Conservation (phyloP, 2,888 invertebrate genomes). For the Macrophya alboannulata region DNA sequence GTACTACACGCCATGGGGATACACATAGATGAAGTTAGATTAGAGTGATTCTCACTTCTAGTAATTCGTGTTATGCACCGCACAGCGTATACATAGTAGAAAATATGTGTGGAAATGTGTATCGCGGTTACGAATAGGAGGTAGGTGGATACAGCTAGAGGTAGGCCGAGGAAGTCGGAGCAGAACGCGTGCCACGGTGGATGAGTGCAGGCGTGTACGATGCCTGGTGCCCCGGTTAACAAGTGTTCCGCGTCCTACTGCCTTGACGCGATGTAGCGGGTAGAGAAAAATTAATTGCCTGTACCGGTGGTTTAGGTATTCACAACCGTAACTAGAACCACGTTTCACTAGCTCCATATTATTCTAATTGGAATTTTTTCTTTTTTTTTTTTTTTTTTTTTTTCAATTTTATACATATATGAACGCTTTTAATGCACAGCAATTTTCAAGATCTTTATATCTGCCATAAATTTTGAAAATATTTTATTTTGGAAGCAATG, state of each 20-base stretch:
- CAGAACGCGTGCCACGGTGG: conserved; percentile 53
- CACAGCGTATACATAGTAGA: not conserved
- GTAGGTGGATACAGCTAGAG: not conserved
- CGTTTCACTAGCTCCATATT: conserved; percentile 48
- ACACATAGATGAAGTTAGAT: conserved; percentile 24
- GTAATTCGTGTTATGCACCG: not conserved
- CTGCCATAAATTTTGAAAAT: too few species aligned
- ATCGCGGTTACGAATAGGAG: conserved; percentile 11
- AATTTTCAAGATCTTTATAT: not conserved
- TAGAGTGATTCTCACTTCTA: conserved; percentile 11
- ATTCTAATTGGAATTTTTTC: conserved; percentile 22
- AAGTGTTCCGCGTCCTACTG: conserved; percentile 77
- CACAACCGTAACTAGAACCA: conserved; percentile 49
- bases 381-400: not conserved
- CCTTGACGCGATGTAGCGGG: conserved; percentile 56
- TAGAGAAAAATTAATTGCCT: conserved; percentile 50
- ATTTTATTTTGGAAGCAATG: too few species aligned
- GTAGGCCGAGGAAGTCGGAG: conserved; percentile 52
- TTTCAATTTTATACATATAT: not conserved
- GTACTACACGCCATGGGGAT: conserved; percentile 17
- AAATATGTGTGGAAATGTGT: not conserved
- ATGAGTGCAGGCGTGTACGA: conserved; percentile 65
- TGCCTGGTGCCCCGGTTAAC: conserved; percentile 73
- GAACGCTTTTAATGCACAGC: not conserved
- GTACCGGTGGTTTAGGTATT: conserved; percentile 45